Evolutionary conservation across 2,888 invertebrate species (phyloP).

Genomic region (Diarsia brunnea): DNA sequence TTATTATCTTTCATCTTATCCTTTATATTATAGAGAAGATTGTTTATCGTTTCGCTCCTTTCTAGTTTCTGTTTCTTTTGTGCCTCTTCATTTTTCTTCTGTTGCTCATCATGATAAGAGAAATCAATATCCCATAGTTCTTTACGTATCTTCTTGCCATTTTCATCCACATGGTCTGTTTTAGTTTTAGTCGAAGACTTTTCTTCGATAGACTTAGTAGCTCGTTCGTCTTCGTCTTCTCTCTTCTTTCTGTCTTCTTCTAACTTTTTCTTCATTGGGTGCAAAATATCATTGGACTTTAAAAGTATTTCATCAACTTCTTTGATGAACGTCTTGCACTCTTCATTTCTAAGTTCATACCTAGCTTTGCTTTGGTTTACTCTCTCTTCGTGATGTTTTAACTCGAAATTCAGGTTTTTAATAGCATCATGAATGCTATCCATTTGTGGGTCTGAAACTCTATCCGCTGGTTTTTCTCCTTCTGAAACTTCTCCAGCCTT

Average conservation of each 20-base stretch:
- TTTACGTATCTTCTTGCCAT: conserved; percentile 71
- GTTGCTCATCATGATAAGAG: conserved; percentile 68
- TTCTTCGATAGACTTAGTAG: conserved; percentile 17
- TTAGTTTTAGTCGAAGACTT: conserved; percentile 3
- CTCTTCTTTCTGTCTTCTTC: conserved; percentile 38
- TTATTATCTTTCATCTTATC: conserved; percentile 87
- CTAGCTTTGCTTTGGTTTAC: conserved; percentile 80
- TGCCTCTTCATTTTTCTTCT: conserved; percentile 72
- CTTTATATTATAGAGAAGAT: conserved; percentile 83
- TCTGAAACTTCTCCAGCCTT: not conserved
- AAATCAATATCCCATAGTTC: conserved; percentile 81
- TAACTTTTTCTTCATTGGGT: conserved; percentile 69
- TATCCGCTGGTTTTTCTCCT: conserved; percentile 34
- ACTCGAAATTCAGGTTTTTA: conserved; percentile 80
- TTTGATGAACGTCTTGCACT: conserved; percentile 84
- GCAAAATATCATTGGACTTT: conserved; percentile 83
- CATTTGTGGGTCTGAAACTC: conserved; percentile 79
- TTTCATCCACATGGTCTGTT: conserved; percentile 30
- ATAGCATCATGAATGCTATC: conserved; percentile 84
- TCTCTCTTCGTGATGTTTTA: conserved; percentile 82
- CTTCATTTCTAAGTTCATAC: conserved; percentile 82
- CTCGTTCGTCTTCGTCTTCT: conserved; percentile 31
- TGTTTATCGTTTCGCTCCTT: conserved; percentile 80
- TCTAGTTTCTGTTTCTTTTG: conserved; percentile 76
- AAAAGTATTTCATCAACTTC: conserved; percentile 85